Evolutionary conservation across 1,140 invertebrate genomes (phyloP), one percentile per base, ranked within the genome.

Genomic region (Mercenaria mercenaria): DNA sequence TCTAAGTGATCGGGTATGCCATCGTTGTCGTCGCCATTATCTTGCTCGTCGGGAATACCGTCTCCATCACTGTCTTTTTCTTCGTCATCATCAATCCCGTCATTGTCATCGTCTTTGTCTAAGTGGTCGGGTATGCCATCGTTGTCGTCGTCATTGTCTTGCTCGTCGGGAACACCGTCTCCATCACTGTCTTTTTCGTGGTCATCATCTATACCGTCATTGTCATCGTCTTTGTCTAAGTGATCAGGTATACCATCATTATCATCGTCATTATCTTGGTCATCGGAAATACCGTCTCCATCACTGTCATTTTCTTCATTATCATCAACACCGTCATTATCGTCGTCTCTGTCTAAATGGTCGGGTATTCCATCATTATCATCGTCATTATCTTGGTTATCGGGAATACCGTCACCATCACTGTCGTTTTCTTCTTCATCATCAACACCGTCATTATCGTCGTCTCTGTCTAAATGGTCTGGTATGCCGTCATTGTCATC

Each of bases 231-330:
- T 26, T 72, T 67, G 47, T 84, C 67, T 29, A 50, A 6, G 50
- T 74, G 90, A 83, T 84, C 94, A 32, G 93, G 93, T 69, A 95
- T 93, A 50, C 94, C 94, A 80, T 95, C 94, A 91, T 93, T 92
- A 84, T 92, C 90, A 56, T 91, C 91, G 76, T 91, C 89, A 29
- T 91, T 59, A 52, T 89, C 86, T 26, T 92, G 77, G 47, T 91
- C 79, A 39, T 90, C 80, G 15, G 91, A 83, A 37, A 94, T 92
- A 39, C 92, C 93, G 89, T 95, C 94, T 56, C 93, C 93, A 91
- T 96, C 94, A 37, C 88, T 93, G 89, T 95, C 94, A 29, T 89
- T 72, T 39, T 93, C 93, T 41, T 89, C 26, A 67, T 92, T 50
- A 85, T 94, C 93, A 26, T 90, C 91, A 32, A 94, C 93, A 37